Conservation (phyloP, 2,797 vertebrate genomes). For the Hapalemur alaotrensis region DNA sequence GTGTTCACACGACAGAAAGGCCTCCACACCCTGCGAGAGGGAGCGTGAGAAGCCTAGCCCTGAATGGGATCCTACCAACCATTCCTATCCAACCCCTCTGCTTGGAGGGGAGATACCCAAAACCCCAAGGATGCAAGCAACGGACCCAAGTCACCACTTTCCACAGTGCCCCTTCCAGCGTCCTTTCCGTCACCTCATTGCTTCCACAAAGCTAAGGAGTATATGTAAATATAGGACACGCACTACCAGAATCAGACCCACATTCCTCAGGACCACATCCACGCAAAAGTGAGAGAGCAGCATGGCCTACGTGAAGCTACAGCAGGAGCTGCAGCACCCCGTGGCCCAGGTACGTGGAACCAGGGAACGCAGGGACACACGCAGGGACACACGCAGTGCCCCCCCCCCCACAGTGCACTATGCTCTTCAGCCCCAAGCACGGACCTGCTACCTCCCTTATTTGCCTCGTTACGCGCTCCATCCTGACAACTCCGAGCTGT, state of each 20-base stretch:
- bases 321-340: fast-evolving
- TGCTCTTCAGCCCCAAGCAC: fast-evolving
- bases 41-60: background rate
- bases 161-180: too few relatives aligned
- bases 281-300: background rate
- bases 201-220: background rate
- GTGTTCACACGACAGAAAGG: background rate
- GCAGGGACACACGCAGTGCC: too few relatives aligned
- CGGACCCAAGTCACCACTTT: background rate
- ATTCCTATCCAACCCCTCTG: background rate
- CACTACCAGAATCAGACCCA: background rate
- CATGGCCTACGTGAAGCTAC: background rate
- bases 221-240: background rate
- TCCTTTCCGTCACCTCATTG: background rate
- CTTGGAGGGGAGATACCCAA: background rate
- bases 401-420: too few relatives aligned
- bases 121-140: background rate
- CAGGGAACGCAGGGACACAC: too few relatives aligned
- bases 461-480: fast-evolving
- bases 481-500: background rate
- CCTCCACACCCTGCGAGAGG: background rate
- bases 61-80: background rate
- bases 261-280: background rate
- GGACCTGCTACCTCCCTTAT: fast-evolving
- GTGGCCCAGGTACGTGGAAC: background rate